phyloP scores from a whole-genome alignment of 2,888 invertebrate species.

The Catocala nupta region DNA sequence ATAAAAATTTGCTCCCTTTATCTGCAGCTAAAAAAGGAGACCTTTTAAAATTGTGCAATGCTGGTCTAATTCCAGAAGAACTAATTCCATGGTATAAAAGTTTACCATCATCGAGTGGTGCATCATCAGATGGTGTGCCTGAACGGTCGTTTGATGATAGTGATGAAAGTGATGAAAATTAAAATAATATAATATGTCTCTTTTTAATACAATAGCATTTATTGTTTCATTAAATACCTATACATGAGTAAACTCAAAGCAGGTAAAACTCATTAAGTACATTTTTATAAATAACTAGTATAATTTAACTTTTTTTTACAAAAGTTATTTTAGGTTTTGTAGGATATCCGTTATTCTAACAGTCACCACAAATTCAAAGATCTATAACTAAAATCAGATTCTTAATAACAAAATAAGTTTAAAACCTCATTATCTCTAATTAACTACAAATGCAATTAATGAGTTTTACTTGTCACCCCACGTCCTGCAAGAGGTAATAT shows the following conservation, averaged over 20 bases:
- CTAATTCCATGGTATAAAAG: constrained; percentile 22
- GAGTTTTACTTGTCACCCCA: constrained; percentile 4
- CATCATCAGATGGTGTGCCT: constrained; percentile 18
- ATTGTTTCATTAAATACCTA: constrained; percentile 13
- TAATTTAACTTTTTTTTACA: constrained; percentile 1
- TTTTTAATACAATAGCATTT: constrained; percentile 12
- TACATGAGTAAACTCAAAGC: constrained; percentile 7
- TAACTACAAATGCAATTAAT: constrained; percentile 15
- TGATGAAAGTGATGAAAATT: not conserved
- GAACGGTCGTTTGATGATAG: constrained; percentile 13
- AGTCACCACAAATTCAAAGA: constrained; percentile 13
- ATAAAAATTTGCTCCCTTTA: constrained; percentile 5
- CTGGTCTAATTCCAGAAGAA: constrained; percentile 20
- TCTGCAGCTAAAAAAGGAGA: constrained; percentile 6
- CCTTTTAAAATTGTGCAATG: constrained; percentile 15
- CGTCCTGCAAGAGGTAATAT: not conserved
- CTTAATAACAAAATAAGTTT: constrained; percentile 15
- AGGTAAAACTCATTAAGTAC: constrained; percentile 12
- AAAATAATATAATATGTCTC: not conserved
- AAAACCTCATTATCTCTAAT: constrained; percentile 16
- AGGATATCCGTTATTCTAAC: constrained; percentile 10
- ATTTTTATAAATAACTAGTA: constrained; percentile 8
- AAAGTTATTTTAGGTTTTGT: constrained; percentile 15
- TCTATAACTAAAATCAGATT: constrained; percentile 10
- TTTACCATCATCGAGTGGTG: constrained; percentile 17